These are phyloP conservation scores for Oncorhynchus keta DNA, from an alignment of 2,113 vertebrate species.

Conservation along the genomic window DNA sequence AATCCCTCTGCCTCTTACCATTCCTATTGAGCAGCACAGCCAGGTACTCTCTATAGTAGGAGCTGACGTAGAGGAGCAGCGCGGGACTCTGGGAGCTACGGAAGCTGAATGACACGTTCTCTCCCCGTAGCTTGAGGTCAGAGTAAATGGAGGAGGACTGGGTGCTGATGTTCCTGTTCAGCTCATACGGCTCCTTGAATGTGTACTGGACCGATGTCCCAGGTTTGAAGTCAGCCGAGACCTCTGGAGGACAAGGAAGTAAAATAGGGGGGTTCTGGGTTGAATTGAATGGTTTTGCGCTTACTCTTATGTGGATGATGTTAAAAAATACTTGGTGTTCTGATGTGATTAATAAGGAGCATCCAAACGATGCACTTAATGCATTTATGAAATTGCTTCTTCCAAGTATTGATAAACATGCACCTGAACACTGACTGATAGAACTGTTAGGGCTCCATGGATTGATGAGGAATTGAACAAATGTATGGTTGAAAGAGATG, in stretches of 20 bases:
- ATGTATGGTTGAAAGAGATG: no score
- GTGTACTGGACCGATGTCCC: conserved; percentile 83
- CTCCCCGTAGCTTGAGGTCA: conserved; percentile 79
- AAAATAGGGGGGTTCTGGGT: not conserved
- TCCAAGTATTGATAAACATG: no score
- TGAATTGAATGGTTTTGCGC: no score
- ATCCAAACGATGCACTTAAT: no score
- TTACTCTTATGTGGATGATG: no score
- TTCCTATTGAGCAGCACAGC: conserved; percentile 84
- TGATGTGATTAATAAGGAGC: no score
- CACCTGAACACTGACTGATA: no score
- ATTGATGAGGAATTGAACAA: no score
- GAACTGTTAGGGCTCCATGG: no score
- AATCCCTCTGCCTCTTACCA: conserved; percentile 69
- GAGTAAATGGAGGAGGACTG: conserved; percentile 83
- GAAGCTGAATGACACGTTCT: conserved; percentile 82
- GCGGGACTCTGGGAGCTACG: conserved; percentile 81
- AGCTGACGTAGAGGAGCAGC: conserved; percentile 82
- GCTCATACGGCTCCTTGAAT: conserved; percentile 84
- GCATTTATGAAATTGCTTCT: no score
- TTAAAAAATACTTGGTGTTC: no score
- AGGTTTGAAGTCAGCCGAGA: conserved; percentile 85
- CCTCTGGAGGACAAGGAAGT: conserved; percentile 72
- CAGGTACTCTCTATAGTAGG: conserved; percentile 85
- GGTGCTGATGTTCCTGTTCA: conserved; percentile 80